Evolutionary conservation across 2,888 invertebrate genomes (phyloP), one percentile per base, ranked within the genome.

Genomic region (Conistra vaccinii): DNA sequence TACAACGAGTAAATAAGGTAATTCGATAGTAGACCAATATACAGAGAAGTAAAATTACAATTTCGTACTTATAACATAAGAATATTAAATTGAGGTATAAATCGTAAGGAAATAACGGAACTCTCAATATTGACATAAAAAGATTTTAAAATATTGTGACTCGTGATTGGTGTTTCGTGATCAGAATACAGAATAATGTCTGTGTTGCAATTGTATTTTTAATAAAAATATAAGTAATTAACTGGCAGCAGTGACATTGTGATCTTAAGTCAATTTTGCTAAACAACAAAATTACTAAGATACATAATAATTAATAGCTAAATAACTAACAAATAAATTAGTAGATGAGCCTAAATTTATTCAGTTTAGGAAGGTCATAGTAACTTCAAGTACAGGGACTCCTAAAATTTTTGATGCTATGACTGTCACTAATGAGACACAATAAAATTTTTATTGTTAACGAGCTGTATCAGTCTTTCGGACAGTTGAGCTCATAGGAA

Each of bases 221-320:
- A 71, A 61, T 17, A 61, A 73, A 73, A 70, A 45, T 45, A 45
- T 20, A 35, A 76, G 80, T 83, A 71, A 55, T 75, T 78, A 80
- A 79, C 67, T 83, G 88, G 81, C 85, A 83, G 82, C 61, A 68
- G 78, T 81, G 83, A 88, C 65, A 71, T 76, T 86, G 91, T 90
- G 91, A 96, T 96, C 96, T 96, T 96, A 96, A 95, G 95, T 91
- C 83, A 92, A 96, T 96, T 96, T 96, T 96, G 96, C 94, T 88
- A 88, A 88, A 69, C 73, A 91, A 94, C 96, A 96, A 96, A 96
- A 96, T 95, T 94, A 95, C 96, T 91, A 96, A 96, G 96, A 96
- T 93, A 92, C 91, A 79, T 69, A 83, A 72, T 85, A 87, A 82
- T 81, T 67, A 81, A 86, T 84, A 76, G 78, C 72, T 81, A 82